Evolutionary conservation across 2,888 invertebrate genomes (phyloP).

Genomic region (Penaeus monodon): DNA sequence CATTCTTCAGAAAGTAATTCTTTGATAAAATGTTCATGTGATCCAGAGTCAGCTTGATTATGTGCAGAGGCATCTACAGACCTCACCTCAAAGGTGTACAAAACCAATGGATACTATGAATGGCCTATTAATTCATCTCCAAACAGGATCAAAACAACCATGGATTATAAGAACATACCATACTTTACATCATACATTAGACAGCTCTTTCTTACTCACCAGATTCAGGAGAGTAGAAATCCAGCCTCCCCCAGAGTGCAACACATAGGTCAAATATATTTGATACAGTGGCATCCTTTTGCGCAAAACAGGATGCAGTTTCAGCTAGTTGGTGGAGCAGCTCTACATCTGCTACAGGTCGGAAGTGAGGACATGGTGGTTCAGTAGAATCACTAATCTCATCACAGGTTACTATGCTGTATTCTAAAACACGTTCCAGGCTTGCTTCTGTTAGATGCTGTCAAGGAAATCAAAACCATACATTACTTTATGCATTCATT

Average conservation of each 20-base stretch:
- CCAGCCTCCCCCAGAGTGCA: slow-evolving; percentile 86
- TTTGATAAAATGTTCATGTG: no score
- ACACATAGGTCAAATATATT: slow-evolving; percentile 69
- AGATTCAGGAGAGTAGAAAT: slow-evolving; percentile 71
- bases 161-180: not conserved
- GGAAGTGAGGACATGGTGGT: slow-evolving; percentile 38
- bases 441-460: slow-evolving; percentile 30
- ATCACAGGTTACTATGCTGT: not conserved
- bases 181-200: not conserved
- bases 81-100: no score
- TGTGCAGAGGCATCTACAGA: no score
- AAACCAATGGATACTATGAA: not conserved
- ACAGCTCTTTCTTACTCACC: slow-evolving; percentile 68
- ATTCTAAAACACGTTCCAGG: slow-evolving; percentile 24
- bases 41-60: no score
- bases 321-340: slow-evolving; percentile 52
- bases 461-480: not conserved
- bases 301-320: slow-evolving; percentile 29
- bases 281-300: slow-evolving; percentile 11
- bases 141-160: not conserved
- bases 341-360: slow-evolving; percentile 30
- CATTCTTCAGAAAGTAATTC: no score
- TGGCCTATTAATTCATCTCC: no score
- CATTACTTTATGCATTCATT: no score
- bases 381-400: slow-evolving; percentile 4